Conservation (phyloP, 1,140 invertebrate species). For the Apis mellifera region DNA sequence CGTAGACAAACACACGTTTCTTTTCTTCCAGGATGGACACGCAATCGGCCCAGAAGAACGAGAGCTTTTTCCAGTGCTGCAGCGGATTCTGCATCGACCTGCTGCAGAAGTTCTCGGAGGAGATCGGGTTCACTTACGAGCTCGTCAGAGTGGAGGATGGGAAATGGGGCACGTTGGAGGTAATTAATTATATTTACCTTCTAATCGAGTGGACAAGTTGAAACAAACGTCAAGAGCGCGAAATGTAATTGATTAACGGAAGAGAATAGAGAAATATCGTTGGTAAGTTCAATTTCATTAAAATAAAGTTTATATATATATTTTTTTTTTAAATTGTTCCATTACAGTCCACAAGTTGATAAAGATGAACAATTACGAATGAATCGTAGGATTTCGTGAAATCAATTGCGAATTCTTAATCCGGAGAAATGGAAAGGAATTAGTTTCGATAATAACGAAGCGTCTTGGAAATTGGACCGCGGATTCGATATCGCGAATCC, state of each 20-base stretch:
- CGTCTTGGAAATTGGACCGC: slow-evolving; percentile 13
- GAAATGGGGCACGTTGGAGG: slow-evolving; percentile 94
- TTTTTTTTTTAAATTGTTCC: too few relatives aligned
- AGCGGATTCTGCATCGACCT: slow-evolving; percentile 99
- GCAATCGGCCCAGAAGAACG: slow-evolving; percentile 89
- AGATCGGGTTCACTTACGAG: slow-evolving; percentile 97
- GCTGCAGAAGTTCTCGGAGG: slow-evolving; percentile 93
- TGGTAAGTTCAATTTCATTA: too few relatives aligned
- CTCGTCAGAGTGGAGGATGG: slow-evolving; percentile 96
- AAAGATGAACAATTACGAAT: neutral
- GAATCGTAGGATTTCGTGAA: neutral
- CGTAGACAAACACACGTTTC: too few relatives aligned
- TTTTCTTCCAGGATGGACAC: slow-evolving; percentile 87
- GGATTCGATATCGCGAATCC: neutral
- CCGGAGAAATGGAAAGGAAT: neutral
- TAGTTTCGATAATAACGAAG: slow-evolving; percentile 21
- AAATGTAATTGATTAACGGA: too few relatives aligned
- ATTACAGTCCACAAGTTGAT: too few relatives aligned
- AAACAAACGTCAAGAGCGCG: too few relatives aligned
- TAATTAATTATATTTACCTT: slow-evolving; percentile 52
- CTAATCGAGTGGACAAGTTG: neutral
- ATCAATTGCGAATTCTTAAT: slow-evolving; percentile 10
- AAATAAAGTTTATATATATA: too few relatives aligned
- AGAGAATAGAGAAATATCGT: too few relatives aligned
- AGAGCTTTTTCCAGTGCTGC: slow-evolving; percentile 95